phyloP scores from a whole-genome alignment of 2,113 vertebrate genomes.

The Psophia crepitans region DNA sequence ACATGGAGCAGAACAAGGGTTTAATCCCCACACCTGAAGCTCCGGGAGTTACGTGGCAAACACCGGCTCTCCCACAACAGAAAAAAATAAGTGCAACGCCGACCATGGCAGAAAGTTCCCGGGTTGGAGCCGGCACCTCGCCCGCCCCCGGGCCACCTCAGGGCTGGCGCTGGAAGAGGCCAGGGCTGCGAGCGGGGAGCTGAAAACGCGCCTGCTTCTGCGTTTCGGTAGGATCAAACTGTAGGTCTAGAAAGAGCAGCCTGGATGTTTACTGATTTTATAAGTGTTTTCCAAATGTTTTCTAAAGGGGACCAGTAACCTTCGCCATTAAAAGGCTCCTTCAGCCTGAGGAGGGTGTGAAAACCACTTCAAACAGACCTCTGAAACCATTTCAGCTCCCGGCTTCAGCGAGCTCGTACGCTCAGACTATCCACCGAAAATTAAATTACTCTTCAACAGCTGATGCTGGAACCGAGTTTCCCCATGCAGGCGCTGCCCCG shows the following conservation, averaged over 20 bases:
- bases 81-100: accelerated
- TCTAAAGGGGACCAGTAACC: not conserved
- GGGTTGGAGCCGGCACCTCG: not conserved
- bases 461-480: not conserved
- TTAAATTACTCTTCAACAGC: not conserved
- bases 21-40: not conserved
- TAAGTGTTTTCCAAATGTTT: not conserved
- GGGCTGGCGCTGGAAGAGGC: not conserved
- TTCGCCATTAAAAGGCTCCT: not conserved
- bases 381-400: not conserved
- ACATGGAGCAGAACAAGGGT: not conserved
- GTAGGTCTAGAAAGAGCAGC: not conserved
- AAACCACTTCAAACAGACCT: constrained; percentile 3
- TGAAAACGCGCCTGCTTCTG: not conserved
- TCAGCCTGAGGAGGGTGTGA: not conserved
- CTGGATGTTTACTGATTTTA: not conserved
- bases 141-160: not conserved
- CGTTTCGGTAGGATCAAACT: not conserved
- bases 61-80: not conserved
- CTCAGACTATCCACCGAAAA: not conserved
- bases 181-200: not conserved
- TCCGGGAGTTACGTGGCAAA: not conserved
- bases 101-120: not conserved
- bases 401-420: not conserved
- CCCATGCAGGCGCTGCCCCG: not conserved